Conservation (phyloP, 2,113 vertebrate genomes). For the Donacobius atricapilla region DNA sequence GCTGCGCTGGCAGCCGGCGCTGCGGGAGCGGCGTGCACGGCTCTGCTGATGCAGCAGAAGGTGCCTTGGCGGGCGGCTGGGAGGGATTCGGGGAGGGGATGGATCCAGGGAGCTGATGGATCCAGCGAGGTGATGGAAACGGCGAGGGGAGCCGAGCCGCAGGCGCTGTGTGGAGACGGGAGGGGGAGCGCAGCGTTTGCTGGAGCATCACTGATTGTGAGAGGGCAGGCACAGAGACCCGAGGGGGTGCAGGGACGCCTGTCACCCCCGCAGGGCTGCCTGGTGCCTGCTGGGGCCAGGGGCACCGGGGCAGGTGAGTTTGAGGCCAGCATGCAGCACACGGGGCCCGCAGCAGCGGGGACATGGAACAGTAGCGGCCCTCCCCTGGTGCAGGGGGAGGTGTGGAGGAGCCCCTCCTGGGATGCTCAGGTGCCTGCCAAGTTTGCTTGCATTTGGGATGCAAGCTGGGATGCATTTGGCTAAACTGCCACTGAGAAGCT, state of each 20-base stretch:
- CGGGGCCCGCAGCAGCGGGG: not conserved
- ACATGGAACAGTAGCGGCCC: not conserved
- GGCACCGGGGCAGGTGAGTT: not conserved
- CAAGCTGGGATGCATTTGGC: not conserved
- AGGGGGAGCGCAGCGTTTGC: not conserved
- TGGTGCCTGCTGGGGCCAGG: not conserved
- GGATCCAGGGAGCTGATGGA: not conserved
- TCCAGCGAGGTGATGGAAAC: not conserved
- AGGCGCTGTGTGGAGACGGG: not conserved
- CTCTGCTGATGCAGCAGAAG: constrained; percentile 38
- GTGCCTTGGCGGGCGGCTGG: not conserved
- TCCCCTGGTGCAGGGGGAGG: not conserved
- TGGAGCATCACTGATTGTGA: not conserved
- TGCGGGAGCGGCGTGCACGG: not conserved
- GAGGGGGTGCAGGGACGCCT: not conserved
- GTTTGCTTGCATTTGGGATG: not conserved
- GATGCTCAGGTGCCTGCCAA: not conserved
- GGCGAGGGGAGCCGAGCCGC: not conserved
- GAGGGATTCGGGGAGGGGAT: not conserved
- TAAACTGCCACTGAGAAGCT: not conserved
- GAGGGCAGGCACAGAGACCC: not conserved
- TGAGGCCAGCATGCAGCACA: not conserved
- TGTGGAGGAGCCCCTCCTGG: not conserved
- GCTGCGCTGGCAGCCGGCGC: not conserved
- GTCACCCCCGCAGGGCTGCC: not conserved